phyloP scores from a whole-genome alignment of 2,113 vertebrate genomes.

The Falco punctatus region DNA sequence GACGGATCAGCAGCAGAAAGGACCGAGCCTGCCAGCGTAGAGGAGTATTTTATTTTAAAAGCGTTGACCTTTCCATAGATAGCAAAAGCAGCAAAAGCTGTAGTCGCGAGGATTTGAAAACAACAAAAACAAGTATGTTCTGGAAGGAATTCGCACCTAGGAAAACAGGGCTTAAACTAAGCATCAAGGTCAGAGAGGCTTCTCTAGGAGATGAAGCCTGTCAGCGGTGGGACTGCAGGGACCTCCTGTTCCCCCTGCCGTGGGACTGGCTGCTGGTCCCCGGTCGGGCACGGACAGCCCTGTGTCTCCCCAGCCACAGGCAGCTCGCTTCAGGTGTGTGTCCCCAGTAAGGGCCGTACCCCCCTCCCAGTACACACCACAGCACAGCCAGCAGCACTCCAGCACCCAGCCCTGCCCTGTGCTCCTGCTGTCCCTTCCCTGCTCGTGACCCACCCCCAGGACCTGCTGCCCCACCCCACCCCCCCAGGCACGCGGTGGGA shows the following conservation, averaged over 20 bases:
- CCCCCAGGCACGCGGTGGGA: accelerated
- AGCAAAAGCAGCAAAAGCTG: background rate
- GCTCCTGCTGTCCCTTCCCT: background rate
- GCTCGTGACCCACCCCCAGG: background rate
- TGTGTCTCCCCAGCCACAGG: accelerated
- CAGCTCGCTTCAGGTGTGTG: accelerated
- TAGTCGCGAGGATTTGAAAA: background rate
- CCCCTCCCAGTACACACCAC: background rate
- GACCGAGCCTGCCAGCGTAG: background rate
- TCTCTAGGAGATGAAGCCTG: background rate
- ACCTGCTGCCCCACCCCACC: background rate
- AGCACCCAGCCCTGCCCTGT: background rate
- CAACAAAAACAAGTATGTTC: background rate
- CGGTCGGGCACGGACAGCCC: accelerated
- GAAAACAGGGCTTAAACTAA: background rate
- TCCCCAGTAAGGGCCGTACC: background rate
- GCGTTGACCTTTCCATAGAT: background rate
- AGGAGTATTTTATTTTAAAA: background rate
- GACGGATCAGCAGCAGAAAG: background rate
- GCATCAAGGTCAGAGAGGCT: background rate
- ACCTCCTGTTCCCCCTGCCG: accelerated
- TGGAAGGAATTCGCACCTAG: background rate
- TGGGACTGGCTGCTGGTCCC: accelerated
- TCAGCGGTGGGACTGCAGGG: background rate
- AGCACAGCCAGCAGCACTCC: background rate